Evolutionary conservation across 92 coral and sea anemone genomes (phyloP), one percentile per base, ranked within the genome.

Genomic region (Muricea muricata): DNA sequence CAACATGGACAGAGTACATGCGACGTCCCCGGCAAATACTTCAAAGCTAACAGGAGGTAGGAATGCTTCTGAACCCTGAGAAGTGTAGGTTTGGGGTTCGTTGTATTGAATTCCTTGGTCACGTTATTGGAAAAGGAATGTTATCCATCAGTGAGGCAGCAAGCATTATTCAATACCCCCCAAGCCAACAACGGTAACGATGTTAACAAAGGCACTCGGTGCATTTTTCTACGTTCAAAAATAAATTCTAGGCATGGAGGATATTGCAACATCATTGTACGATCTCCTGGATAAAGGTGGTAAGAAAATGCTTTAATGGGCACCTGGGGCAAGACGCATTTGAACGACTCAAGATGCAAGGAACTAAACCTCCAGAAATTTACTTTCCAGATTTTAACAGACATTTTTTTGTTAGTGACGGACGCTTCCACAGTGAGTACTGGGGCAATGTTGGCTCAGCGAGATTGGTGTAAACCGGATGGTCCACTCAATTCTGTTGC

Each of bases 161-260:
- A 67, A 37, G 39, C 42, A 23, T 33, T 67, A 32, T 3, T 28
- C 29, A 67, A 67, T 30, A 67, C 74, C 13, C n/a, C n/a, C n/a
- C n/a, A n/a, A n/a, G n/a, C 74, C 80, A 46, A 74, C 80, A 48
- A 74, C 80, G 20, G 80, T 74, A 74, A 74, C 80, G 20, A 74
- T 74, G 80, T 28, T 74, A 37, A 1, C 63, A 41, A 74, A 74
- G 55, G 80, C 80, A 1, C 80, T 74, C 7, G 80, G 80, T 30
- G n/a, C n/a, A 17, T 74, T 74, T n/a, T 74, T 65, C 7, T 74
- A 74, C n/a, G 80, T 74, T 26, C 80, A 74, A 41, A 34, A 65
- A 1, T 74, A 65, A 65, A 74, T 72, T 25, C 78, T 56, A 39
- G 78, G 56, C 31, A 72, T 72, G 78, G 78, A 54, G 4, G 78